Evolutionary conservation across 2,113 vertebrate genomes (phyloP), one percentile per base, ranked within the genome.

Genomic region (Ophthalmolycus amberensis): DNA sequence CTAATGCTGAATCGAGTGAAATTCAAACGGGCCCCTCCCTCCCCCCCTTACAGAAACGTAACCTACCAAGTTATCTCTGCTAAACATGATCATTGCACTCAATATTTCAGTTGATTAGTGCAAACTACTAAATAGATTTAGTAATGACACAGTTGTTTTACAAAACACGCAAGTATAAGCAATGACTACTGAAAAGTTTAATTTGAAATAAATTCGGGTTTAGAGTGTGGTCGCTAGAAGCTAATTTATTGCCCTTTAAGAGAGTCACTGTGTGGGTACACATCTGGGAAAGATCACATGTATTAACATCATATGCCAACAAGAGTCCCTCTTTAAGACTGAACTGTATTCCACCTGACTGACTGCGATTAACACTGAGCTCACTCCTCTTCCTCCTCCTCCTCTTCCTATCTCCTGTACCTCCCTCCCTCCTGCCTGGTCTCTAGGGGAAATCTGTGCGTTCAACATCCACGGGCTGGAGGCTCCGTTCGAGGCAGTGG

Each of bases 381-480:
- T 22, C 7, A 7, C 27, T 12, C 54, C n/a, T 9, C n/a, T 22
- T 40, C 25, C 25, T 44, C 42, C 4, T 44, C 48, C 20, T 52
- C 46, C 15, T 48, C 22, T 20, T 32, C 48, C 48, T 46, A 34
- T 14, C 62, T 72, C 15, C 15, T 40, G 6, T 29, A 9, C 14
- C n/a, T 58, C 20, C 15, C 27, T 29, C 34, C 22, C 27, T 29
- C 29, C 15, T 12, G 9, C 37, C 48, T 86, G 11, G 15, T 80
- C 90, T 91, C 8, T 83, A 99, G 98, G 98, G 77, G 97, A 99
- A 91, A 99, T 99, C 77, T 99, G 98, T 85, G 98, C 97, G 0
- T 99, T 99, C 93, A 97, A 97, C 94, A 98, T 99, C 87, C 97
- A 98, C 0, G 98, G 97, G 16, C 96, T 96, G 63, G 97, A 97